phyloP scores from a whole-genome alignment of 2,113 vertebrate species.

The Arvicanthis niloticus region DNA sequence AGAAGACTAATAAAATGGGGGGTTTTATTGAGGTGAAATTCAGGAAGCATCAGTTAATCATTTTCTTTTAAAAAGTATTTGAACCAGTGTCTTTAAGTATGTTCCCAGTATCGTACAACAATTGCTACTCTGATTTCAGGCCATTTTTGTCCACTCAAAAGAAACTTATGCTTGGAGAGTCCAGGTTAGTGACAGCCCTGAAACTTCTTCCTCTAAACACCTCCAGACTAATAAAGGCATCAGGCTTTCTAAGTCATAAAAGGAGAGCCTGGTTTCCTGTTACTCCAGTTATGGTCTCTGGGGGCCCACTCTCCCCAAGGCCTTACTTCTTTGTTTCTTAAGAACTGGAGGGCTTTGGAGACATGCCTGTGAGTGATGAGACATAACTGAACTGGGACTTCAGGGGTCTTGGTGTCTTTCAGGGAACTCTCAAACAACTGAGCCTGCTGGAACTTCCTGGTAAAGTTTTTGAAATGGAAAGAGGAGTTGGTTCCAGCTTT shows the following conservation, averaged over 20 bases:
- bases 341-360: neutral
- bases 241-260: slow-evolving; percentile 39
- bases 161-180: neutral
- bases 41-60: neutral
- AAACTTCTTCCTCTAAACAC: neutral
- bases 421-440: neutral
- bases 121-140: neutral
- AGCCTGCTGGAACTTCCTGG: neutral
- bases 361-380: neutral
- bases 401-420: neutral
- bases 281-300: neutral
- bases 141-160: neutral
- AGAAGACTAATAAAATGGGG: neutral
- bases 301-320: neutral
- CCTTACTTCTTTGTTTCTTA: neutral
- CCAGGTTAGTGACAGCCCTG: neutral
- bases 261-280: neutral
- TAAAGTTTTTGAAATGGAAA: neutral
- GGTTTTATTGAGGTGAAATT: neutral
- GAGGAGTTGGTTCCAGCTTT: neutral
- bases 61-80: neutral
- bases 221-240: neutral
- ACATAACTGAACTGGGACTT: too few species aligned
- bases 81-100: neutral
- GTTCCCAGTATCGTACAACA: neutral